Evolutionary conservation across 2,113 vertebrate genomes (phyloP), one percentile per base, ranked within the genome.

Genomic region (Lycocorax pyrrhopterus): DNA sequence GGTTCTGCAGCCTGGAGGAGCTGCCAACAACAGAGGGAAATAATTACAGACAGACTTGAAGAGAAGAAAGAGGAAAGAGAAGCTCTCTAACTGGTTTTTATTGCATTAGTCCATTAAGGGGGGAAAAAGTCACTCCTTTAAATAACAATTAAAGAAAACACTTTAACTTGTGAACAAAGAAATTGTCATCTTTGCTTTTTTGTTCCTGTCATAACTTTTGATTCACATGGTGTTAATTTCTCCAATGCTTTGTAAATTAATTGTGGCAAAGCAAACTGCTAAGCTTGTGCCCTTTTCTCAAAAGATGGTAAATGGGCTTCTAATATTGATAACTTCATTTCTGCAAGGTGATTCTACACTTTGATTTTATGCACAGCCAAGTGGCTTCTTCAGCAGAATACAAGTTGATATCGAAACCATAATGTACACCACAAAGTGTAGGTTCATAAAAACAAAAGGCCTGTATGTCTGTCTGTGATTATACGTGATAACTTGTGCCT

Each of bases 171-270:
- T 29, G 18, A 66, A 84, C 71, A 83, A 72, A 67, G 12, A 82
- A 94, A 64, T 66, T 43, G 37, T 51, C 33, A 27, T 76, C 6
- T 87, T 88, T 58, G 32, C 7, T 52, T 93, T 89, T 88, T 94
- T 62, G 33, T 72, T 79, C 10, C 59, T 87, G 17, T 90, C 75
- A 44, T 17, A 72, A 41, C 29, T 81, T 75, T 83, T 87, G 77
- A 49, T 83, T 97, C 84, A 84, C 44, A 74, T 33, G 43, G 51
- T 92, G 67, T 71, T 96, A 92, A 97, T 97, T 95, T 93, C 66
- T 91, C 86, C 89, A 94, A 90, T 95, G 75, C 59, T 90, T 96
- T 94, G 19, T 80, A 96, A 97, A 96, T 96, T 95, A 96, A 96
- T 96, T 97, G 90, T 41, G 89, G 30, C 64, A 68, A 95, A 95